Conservation (phyloP, 37 sponge, comb jelly and placozoan species). For the Ephydatia muelleri region DNA sequence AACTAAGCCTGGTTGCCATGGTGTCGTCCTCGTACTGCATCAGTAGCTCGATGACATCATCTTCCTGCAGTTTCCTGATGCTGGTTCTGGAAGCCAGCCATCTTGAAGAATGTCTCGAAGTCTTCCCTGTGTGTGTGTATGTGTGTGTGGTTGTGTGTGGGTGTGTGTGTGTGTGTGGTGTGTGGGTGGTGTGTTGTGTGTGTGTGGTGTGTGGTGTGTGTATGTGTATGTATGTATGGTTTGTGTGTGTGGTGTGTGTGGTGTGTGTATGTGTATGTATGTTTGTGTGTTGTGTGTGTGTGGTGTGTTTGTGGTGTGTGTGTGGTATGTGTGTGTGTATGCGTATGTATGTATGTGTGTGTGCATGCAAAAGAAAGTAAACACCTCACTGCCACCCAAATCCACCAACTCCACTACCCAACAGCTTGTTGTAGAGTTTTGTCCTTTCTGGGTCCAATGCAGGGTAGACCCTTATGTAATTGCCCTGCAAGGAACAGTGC, state of each 20-base stretch:
- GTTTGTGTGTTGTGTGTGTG: not conserved
- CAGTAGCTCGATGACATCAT: slow-evolving; percentile 75
- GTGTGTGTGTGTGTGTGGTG: no score
- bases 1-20: not conserved
- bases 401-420: not conserved
- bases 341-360: not conserved
- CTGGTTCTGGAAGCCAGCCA: not conserved
- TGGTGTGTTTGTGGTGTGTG: not conserved
- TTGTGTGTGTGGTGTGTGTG: no score
- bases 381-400: no score
- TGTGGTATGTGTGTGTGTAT: not conserved
- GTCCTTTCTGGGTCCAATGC: slow-evolving; percentile 43
- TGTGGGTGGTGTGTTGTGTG: no score
- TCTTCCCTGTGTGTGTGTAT: not conserved
- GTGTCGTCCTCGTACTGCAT: slow-evolving; percentile 81
- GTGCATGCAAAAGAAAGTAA: not conserved
- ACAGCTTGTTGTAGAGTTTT: slow-evolving; percentile 31
- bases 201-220: no score
- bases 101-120: not conserved
- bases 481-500: slow-evolving; percentile 35
- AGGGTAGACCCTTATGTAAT: slow-evolving; percentile 66
- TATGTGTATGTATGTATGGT: not conserved
- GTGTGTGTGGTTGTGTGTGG: slow-evolving; percentile 55
- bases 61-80: slow-evolving; percentile 41
- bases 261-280: not conserved